Evolutionary conservation across 2,888 invertebrate species (phyloP).

Genomic region (Erpobdella octoculata): DNA sequence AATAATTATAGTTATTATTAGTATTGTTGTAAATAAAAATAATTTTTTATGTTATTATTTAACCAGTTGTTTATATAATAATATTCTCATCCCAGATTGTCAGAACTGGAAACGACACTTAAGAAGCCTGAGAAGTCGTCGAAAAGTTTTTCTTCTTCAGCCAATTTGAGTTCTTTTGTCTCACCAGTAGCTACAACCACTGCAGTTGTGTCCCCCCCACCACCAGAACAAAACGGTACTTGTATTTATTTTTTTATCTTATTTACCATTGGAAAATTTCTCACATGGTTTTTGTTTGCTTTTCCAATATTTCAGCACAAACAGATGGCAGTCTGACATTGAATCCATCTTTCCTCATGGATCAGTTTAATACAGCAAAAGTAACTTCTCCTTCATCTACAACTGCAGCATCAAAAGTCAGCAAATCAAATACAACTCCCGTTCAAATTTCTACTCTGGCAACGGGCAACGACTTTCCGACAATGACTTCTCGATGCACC

Average conservation of each 20-base stretch:
- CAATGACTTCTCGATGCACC: no score
- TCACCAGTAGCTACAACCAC: not conserved
- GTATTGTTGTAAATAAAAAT: not conserved
- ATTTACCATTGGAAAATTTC: no score
- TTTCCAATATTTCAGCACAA: no score
- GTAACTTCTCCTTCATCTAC: not conserved
- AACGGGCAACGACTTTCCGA: no score
- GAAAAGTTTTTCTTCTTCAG: not conserved
- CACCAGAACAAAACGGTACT: not conserved
- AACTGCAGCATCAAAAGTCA: not conserved
- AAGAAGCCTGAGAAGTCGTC: constrained; percentile 22
- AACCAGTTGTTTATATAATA: not conserved
- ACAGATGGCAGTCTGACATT: no score
- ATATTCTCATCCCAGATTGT: constrained; percentile 13
- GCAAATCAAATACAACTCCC: not conserved
- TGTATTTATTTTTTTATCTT: not conserved
- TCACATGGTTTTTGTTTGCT: no score
- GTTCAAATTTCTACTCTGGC: no score
- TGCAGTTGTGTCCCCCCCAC: no score
- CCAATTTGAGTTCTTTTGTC: not conserved
- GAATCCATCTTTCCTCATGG: no score
- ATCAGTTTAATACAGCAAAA: no score
- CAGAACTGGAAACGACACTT: constrained; percentile 6
- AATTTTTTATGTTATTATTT: not conserved
- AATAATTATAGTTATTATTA: not conserved